Conservation (phyloP, 2,113 vertebrate genomes). For the Lagopus muta region DNA sequence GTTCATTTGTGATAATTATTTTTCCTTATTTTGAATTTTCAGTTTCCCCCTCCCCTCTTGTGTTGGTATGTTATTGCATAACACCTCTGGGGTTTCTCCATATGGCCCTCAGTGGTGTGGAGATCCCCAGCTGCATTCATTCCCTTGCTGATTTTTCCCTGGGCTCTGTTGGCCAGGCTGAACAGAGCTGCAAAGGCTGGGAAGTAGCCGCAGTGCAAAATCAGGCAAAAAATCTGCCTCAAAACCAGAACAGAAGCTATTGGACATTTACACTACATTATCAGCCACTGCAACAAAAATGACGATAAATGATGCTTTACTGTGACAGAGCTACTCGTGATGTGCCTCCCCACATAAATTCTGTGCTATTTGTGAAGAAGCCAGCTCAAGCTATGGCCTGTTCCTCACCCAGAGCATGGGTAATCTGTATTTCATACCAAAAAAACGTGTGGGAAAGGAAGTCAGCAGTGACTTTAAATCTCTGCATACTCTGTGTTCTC, state of each 20-base stretch:
- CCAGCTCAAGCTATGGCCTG: not conserved
- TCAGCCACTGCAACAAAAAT: not conserved
- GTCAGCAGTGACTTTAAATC: not conserved
- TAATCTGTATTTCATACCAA: not conserved
- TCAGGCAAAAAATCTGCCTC: not conserved
- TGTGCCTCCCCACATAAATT: not conserved
- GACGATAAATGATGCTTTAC: not conserved
- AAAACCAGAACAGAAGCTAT: not conserved
- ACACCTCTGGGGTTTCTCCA: not conserved
- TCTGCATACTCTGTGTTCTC: not conserved
- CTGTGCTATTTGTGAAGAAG: not conserved
- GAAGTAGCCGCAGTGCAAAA: accelerated
- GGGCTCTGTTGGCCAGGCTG: accelerated
- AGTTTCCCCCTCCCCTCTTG: not conserved
- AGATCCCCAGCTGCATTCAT: not conserved
- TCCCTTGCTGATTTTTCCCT: not conserved
- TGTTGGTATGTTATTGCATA: not conserved
- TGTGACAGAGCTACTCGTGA: not conserved
- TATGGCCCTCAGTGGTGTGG: accelerated
- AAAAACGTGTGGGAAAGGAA: not conserved
- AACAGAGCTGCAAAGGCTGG: not conserved
- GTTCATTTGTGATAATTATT: not conserved
- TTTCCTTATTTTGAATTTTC: not conserved
- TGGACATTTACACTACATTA: not conserved
- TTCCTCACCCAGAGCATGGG: not conserved